Conservation (phyloP, 53 echinoderm and acorn worm species). For the Apostichopus leukothele region DNA sequence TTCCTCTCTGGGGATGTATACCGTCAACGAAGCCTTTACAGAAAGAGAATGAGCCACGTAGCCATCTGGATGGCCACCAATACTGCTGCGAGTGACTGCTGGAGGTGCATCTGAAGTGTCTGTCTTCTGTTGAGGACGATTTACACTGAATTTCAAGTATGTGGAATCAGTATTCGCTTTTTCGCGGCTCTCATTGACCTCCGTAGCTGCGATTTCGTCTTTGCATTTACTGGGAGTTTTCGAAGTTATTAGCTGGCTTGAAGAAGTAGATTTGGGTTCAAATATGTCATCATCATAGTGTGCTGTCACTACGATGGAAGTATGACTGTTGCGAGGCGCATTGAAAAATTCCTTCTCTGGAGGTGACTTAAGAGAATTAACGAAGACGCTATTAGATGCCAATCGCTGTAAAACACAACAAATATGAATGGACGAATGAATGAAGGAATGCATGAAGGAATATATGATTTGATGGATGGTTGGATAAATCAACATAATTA, state of each 20-base stretch:
- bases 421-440: background rate
- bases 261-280: background rate
- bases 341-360: constrained; percentile 8
- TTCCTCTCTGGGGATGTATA: background rate
- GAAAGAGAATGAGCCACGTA: background rate
- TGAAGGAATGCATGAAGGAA: too few species aligned
- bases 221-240: background rate
- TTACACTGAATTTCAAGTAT: background rate
- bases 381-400: background rate
- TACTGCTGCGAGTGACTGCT: background rate
- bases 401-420: background rate
- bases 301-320: background rate
- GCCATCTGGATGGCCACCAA: background rate
- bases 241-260: background rate
- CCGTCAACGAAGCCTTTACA: background rate
- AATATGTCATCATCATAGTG: background rate
- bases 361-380: background rate
- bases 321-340: background rate
- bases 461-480: too few species aligned
- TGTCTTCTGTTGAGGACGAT: background rate
- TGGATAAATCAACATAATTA: too few species aligned
- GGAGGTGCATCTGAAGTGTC: background rate
- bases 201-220: background rate
- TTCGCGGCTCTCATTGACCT: background rate
- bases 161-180: background rate